Evolutionary conservation across 2,797 vertebrate species (phyloP), one percentile per base, ranked within the genome.

Genomic region (Sitta carolinensis): DNA sequence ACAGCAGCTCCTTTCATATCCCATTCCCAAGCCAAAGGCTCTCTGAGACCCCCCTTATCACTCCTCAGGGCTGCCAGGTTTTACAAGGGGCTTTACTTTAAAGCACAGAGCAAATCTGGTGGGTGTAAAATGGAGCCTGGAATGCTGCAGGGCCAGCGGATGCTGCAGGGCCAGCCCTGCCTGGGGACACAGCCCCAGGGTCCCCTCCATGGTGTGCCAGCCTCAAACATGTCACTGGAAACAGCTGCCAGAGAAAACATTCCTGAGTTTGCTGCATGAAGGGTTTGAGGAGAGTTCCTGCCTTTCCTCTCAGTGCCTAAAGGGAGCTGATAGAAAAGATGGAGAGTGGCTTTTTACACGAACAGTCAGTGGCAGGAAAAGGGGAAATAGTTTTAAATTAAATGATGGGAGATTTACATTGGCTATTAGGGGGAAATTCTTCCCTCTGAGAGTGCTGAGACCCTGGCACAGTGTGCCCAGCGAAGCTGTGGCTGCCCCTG

Each of bases 61-160:
- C 74, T 40, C 54, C 30, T 50, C 84, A 23, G 77, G 58, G 22
- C 57, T 63, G 77, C 63, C 34, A 52, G 84, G 10, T 54, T 93
- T 93, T 79, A 89, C 2, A 19, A 85, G 79, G 51, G 78, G 70
- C 75, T 94, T 94, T 91, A 15, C 50, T 79, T 68, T 82, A 64
- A 57, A 84, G 61, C 4, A 1, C 29, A 34, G 83, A 87, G 51
- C 82, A 87, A 69, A 94, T 91, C 72, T 43, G 45, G 9, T 2
- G 18, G 54, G 48, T 38, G 17, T 40, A 45, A 68, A 67, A 4
- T 0, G 0, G 73, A 66, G 13, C 23, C 38, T 0, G 5, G 45
- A 14, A 50, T 1, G 6, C 19, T 25, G 55, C 32, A 55, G 70
- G 81, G 2, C n/a, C 81, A 55, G 57, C 48, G 43, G 43, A 45